Conservation (phyloP, 2,888 invertebrate genomes). For the Diadromus collaris region DNA sequence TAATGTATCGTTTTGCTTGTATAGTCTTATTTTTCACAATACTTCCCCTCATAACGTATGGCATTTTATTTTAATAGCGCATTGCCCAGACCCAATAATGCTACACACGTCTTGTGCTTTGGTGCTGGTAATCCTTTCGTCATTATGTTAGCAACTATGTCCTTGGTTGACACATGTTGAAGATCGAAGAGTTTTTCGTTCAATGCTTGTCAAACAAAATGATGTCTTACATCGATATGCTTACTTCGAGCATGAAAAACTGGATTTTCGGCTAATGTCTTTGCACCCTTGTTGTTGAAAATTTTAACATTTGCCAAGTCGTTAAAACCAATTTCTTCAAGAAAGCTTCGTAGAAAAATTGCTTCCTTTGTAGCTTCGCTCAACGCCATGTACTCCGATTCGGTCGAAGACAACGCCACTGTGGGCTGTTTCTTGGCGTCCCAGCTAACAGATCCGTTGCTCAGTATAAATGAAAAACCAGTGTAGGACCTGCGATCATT, state of each 20-base stretch:
- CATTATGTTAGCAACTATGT: slow-evolving; percentile 50
- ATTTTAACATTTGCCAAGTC: slow-evolving; percentile 5
- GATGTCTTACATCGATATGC: slow-evolving; percentile 53
- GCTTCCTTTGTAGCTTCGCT: slow-evolving; percentile 43
- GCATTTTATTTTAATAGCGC: slow-evolving; percentile 6
- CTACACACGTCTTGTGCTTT: slow-evolving; percentile 39
- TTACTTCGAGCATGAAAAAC: slow-evolving; percentile 51
- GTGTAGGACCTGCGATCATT: slow-evolving; percentile 58
- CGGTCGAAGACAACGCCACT: slow-evolving; percentile 53
- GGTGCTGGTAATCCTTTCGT: slow-evolving; percentile 45
- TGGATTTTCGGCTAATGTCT: slow-evolving; percentile 37
- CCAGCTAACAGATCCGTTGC: slow-evolving; percentile 44
- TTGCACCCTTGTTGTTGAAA: slow-evolving; percentile 41
- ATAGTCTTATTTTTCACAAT: slow-evolving; percentile 25
- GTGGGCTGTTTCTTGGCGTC: slow-evolving; percentile 45
- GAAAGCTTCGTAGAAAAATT: slow-evolving; percentile 17
- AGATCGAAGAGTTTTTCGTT: slow-evolving; percentile 11
- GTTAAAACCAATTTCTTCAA: slow-evolving; percentile 14
- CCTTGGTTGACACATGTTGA: slow-evolving; percentile 31
- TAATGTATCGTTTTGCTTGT: too few relatives aligned
- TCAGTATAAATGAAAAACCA: slow-evolving; percentile 45
- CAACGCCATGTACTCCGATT: slow-evolving; percentile 50
- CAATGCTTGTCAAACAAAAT: slow-evolving; percentile 46
- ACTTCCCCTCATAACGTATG: slow-evolving; percentile 40
- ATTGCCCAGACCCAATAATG: slow-evolving; percentile 20